Base-by-base conservation (phyloP, 1,140 invertebrate species). In the Aphis craccivora region DNA sequence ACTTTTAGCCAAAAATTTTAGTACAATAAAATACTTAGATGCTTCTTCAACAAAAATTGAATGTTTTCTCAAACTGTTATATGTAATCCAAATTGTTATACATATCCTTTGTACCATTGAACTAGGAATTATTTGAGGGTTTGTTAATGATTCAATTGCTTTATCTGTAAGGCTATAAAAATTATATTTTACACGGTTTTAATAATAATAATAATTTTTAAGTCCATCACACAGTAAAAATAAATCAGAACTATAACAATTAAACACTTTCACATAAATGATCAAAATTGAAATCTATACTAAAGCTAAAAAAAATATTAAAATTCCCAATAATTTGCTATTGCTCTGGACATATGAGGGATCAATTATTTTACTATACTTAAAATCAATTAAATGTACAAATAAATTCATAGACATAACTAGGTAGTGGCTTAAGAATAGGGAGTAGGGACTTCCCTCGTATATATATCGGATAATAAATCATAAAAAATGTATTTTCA, bases 1-100 rank as follows among this genome's bases (percentile, higher is more conserved):
- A 55, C 48, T 93, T 93, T 93, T 93, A 22, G 91, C 91, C 51
- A 93, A 93, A 86, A 93, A 93, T 43, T 84, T 84, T 43, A 93
- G 30, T n/a, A 93, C 35, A 40, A 40, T 83, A 86, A 93, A 93
- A 93, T 93, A 93, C 22, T 93, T 83, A 11, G 48, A 83, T n/a
- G 48, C 81, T 84, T 93, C 91, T 86, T 86, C 76, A 40, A 9
- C 76, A 86, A 93, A 93, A 40, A 86, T 83, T 76, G 81, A 40
- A 22, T 55, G 20, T 40, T 93, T 83, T 86, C 91, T 93, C 40
- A 93, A 55, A 93, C 81, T 93, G 30, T 93, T 37, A 84, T 93
- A 93, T 11, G 91, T 86, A 53, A 93, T 84, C 91, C 91, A 93
- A 84, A 93, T 86, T 84, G 91, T 76, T 25, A 81, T 93, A 25